Evolutionary conservation across 2,888 invertebrate species (phyloP), one percentile per base, ranked within the genome.

Genomic region (Eupsilia transversa): DNA sequence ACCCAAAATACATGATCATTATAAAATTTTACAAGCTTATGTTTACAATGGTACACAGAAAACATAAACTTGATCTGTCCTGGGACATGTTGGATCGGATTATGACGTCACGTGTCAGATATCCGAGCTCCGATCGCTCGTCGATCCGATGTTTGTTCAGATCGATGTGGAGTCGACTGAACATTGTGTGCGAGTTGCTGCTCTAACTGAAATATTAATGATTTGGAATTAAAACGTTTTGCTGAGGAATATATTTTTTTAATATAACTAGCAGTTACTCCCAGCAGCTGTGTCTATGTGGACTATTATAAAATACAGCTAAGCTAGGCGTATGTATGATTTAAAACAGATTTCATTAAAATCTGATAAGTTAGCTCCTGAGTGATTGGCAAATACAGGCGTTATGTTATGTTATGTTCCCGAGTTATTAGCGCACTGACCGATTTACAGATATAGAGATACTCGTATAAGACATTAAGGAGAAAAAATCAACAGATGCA

Each of bases 71-170:
- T 33, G 72, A 82, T 43, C 66, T 41, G 35, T 30, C 74, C 56
- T 9, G 78, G 73, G 73, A 72, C 60, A 52, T 30, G n/a, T 49
- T 27, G 12, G 59, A 67, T 60, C 57, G 56, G 83, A 78, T 81
- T 82, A 70, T 82, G 78, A 78, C 83, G 79, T 81, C 80, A 69
- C 46, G 33, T 61, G 74, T 74, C 82, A 61, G 75, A 72, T 75
- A 79, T 65, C 57, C 33, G 56, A 65, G 33, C 17, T 7, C 41
- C 59, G 57, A 17, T 72, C 1, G 33, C 49, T 68, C 41, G 78
- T 64, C 68, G 43, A 60, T 52, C 60, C 52, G 7, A 60, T 66
- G 68, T 72, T 65, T 66, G 57, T 69, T 57, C 52, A 46, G 38
- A 2, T 43, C 46, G n/a, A 56, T 38, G 43, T 38, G 35, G 14